A percentile compares a stretch with the other conserved stretches of the same genome.
Conservation (phyloP, 2,113 vertebrate genomes). For the Oreochromis aureus region DNA sequence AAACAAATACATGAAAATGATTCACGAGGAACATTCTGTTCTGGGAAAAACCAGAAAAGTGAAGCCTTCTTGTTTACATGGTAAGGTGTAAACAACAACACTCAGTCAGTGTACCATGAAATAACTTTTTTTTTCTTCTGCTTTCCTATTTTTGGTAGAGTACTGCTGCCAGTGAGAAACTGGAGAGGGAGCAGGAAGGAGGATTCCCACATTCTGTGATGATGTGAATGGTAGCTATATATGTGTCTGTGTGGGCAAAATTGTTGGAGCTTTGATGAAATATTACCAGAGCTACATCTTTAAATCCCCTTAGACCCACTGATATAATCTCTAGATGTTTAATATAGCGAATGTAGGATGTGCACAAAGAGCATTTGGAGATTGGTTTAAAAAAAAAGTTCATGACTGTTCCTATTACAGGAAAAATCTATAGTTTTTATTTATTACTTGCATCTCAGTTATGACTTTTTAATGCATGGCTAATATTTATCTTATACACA, state of each 20-base stretch:
- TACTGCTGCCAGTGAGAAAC: constrained; percentile 24
- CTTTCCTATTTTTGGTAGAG: not conserved
- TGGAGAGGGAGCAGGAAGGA: constrained; percentile 13
- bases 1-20: not conserved
- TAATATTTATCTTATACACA: not conserved
- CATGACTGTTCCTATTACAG: not conserved
- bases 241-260: constrained; percentile 53
- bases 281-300: constrained; percentile 13
- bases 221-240: constrained; percentile 41
- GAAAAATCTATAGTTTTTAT: not conserved
- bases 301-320: not conserved
- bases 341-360: constrained; percentile 19
- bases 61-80: constrained; percentile 1
- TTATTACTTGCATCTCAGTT: not conserved
- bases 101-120: constrained; percentile 2
- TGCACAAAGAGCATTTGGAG: not conserved
- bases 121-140: not conserved
- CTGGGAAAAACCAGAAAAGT: not conserved
- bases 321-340: constrained; percentile 15
- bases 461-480: not conserved
- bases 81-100: constrained; percentile 11
- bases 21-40: constrained; percentile 4
- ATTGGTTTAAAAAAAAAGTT: not conserved
- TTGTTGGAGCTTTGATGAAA: constrained; percentile 45
- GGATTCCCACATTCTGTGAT: constrained; percentile 50